These are phyloP conservation scores for Deilephila porcellus DNA, from an alignment of 2,888 invertebrate genomes.

Conservation along the genomic window DNA sequence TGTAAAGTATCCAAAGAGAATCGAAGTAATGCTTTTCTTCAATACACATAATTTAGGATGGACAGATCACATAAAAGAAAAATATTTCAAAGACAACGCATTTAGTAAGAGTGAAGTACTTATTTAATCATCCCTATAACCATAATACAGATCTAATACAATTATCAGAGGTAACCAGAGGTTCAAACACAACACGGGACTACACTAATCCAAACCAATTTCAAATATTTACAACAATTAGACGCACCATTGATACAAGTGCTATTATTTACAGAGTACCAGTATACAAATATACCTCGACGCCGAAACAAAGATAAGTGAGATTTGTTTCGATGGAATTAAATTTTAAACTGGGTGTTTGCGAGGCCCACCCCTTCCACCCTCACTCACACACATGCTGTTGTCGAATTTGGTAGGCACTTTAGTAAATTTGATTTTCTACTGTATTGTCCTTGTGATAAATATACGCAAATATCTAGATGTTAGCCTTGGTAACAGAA, in stretches of 20 bases:
- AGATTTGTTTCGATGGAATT: slow-evolving; percentile 40
- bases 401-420: not conserved
- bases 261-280: not conserved
- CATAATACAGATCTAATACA: too few species aligned
- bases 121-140: too few species aligned
- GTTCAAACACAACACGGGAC: not conserved
- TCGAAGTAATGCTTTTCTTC: too few species aligned
- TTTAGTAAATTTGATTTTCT: not conserved
- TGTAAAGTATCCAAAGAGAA: too few species aligned
- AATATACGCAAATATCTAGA: not conserved
- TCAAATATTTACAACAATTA: slow-evolving; percentile 12
- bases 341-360: slow-evolving; percentile 35
- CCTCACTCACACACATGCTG: not conserved
- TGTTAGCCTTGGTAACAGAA: too few species aligned
- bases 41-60: too few species aligned
- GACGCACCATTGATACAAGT: not conserved
- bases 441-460: not conserved
- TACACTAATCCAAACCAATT: not conserved
- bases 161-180: too few species aligned
- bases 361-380: not conserved
- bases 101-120: too few species aligned
- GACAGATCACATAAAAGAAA: too few species aligned
- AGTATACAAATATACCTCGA: slow-evolving; percentile 26
- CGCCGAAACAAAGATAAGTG: slow-evolving; percentile 36
- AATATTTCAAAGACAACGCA: too few species aligned